Evolutionary conservation across 2,797 vertebrate genomes (phyloP), one percentile per base, ranked within the genome.

Genomic region (Bovichtus diacanthus): DNA sequence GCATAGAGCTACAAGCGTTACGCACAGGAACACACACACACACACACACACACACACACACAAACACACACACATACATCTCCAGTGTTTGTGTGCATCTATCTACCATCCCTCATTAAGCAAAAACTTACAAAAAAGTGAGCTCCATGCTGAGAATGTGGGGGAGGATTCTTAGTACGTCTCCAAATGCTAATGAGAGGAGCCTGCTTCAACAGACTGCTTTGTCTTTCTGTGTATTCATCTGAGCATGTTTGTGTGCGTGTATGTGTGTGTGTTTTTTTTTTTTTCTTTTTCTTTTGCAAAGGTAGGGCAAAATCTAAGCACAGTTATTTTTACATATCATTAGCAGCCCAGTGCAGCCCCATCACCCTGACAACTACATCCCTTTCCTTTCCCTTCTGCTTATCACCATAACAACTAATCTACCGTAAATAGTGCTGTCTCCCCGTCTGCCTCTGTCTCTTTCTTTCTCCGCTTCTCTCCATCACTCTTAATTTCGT

Each of bases 361-460:
- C 87, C 74, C 87, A 91, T 94, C 93, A 87, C 93, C 92, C 85
- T 94, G 93, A 94, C 92, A 94, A 94, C 91, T 91, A 86, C 87
- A 90, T 90, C 85, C 78, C 77, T 89, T n/a, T 84, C 76, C 82
- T 84, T 86, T 92, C 83, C 84, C 67, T 78, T 74, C 85, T 88
- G 83, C 91, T 92, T 92, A 92, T 93, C 92, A 90, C 91, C 90
- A 92, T 94, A 94, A 94, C 91, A 93, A 93, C 91, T 94, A 88
- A 93, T 94, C 88, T 92, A 90, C 90, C 79, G 85, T 88, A 91
- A 91, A 92, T 93, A 90, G 86, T 87, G 84, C 81, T 78, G 76
- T 80, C 86, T 88, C 79, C 61, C 44, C 61, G 74, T 83, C 79
- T 77, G 60, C 69, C 79, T 60, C 56, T n/a, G 15, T 59, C 46